Base-by-base conservation (phyloP, 2,888 invertebrate species). In the Melieria crassipennis region DNA sequence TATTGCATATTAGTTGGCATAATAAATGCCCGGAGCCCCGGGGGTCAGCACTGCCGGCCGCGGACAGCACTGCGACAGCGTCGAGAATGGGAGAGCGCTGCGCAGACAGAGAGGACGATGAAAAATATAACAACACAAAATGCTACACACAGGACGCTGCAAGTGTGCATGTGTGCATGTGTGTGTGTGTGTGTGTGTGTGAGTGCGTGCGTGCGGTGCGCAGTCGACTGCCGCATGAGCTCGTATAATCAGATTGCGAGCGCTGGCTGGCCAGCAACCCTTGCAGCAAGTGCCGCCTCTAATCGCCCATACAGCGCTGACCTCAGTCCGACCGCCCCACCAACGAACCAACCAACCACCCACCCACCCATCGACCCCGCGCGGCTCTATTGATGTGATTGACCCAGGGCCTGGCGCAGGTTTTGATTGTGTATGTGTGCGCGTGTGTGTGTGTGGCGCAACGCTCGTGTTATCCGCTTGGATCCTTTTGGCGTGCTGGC, bases 371-470 rank as follows among this genome's bases (percentile, higher is more conserved):
- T 50, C 11, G 50, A 7, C 50, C 50, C 50, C 3, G 9, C 9
- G 50, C 50, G 11, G n/a, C 52, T 76, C 77, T 79, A 62, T 16
- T 81, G 80, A 81, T 81, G 80, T 81, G 80, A 80, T 80, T 80
- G 82, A 80, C 80, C 80, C 30, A 30, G 30, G 30, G 30, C 30
- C 80, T 81, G 80, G 77, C 77, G 80, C 81, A 76, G 77, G 79
- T 81, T 79, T 79, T 78, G 30, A 30, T 30, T 11, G 52, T 11
- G 6, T 7, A 7, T 13, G 11, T 52, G 5, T 7, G 30, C 2
- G 30, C 2, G 30, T 52, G 30, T 30, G 30, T 30, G 30, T 52
- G 13, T 6, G 9, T 52, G 13, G 52, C 10, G 9, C 13, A 52
- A 52, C 13, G 9, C 52, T 9, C 13, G 9, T 52, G 52, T 52